Evolutionary conservation across 2,888 invertebrate genomes (phyloP).

Genomic region (Ecliptopera silaceata): DNA sequence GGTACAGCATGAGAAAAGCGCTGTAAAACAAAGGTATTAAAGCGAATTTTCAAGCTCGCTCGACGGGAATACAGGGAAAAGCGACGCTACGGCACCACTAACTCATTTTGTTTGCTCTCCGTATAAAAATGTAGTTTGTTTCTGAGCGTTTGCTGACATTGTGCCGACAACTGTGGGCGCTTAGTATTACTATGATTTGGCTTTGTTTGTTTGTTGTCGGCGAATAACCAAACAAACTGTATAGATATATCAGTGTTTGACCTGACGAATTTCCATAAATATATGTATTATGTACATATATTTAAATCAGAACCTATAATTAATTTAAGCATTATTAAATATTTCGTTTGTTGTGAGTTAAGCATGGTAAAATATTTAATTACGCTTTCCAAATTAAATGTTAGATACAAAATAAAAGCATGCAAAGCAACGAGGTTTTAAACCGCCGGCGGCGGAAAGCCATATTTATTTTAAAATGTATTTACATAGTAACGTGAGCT

Average conservation of each 20-base stretch:
- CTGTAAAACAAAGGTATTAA: conserved; percentile 80
- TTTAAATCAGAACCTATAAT: too few species aligned
- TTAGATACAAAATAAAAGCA: conserved; percentile 22
- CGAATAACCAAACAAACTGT: conserved; percentile 53
- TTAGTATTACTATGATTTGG: conserved; percentile 57
- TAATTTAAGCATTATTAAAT: neutral
- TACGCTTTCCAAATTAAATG: conserved; percentile 11
- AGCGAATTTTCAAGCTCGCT: conserved; percentile 76
- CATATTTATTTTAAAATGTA: conserved; percentile 59
- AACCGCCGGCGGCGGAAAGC: conserved; percentile 50
- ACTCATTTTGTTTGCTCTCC: conserved; percentile 76
- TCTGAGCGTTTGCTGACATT: conserved; percentile 62
- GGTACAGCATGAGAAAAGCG: conserved; percentile 70
- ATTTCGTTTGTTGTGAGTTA: neutral
- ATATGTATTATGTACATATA: too few species aligned
- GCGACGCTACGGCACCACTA: conserved; percentile 71
- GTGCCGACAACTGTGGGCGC: conserved; percentile 50
- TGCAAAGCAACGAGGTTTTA: conserved; percentile 42
- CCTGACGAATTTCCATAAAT: too few species aligned
- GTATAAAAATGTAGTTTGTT: conserved; percentile 78
- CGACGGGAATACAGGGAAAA: conserved; percentile 65
- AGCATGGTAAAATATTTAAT: neutral
- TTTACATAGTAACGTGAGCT: conserved; percentile 78
- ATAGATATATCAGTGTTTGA: conserved; percentile 32
- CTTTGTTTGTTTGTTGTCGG: conserved; percentile 49